A percentile compares a stretch with the other conserved stretches of the same genome.
These are phyloP conservation scores for Chrysogorgia sp. DNA, from an alignment of 92 coral and sea anemone species.

Conservation along the genomic window DNA sequence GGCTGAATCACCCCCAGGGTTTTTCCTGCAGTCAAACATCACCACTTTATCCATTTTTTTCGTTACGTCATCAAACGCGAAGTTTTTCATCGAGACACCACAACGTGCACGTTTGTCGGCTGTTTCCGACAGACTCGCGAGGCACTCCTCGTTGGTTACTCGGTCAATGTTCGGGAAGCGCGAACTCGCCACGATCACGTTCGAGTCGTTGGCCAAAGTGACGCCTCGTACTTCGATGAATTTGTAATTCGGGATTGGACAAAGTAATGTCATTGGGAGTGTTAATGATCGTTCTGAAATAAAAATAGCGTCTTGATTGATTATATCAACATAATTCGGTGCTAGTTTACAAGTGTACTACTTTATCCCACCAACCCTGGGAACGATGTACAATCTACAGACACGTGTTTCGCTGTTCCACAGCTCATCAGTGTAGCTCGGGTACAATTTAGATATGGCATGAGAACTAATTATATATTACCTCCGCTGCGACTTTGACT, in stretches of 20 bases:
- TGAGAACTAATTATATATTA: too few species aligned
- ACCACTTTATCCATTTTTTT: constrained; percentile 27
- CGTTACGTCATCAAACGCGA: background rate
- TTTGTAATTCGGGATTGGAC: constrained; percentile 5
- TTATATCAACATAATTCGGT: too few species aligned
- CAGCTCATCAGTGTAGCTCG: too few species aligned
- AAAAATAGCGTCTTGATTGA: background rate
- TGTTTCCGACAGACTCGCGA: constrained; percentile 8
- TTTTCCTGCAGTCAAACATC: constrained; percentile 13
- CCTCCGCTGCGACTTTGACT: too few species aligned
- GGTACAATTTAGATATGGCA: too few species aligned
- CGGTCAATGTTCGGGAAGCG: constrained; percentile 12
- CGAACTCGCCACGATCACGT: constrained; percentile 2
- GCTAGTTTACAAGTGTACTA: too few species aligned
- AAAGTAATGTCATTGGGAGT: constrained; percentile 11
- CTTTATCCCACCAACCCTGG: too few species aligned
- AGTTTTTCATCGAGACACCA: constrained; percentile 4
- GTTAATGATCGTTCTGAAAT: background rate
- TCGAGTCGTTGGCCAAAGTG: background rate
- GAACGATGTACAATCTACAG: too few species aligned
- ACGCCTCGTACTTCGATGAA: constrained; percentile 25
- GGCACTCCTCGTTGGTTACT: constrained; percentile 19
- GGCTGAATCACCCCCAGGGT: background rate
- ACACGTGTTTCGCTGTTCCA: too few species aligned
- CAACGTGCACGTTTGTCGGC: background rate